These are phyloP conservation scores for Malacosoma neustria DNA, from an alignment of 2,888 invertebrate genomes.

Conservation along the genomic window DNA sequence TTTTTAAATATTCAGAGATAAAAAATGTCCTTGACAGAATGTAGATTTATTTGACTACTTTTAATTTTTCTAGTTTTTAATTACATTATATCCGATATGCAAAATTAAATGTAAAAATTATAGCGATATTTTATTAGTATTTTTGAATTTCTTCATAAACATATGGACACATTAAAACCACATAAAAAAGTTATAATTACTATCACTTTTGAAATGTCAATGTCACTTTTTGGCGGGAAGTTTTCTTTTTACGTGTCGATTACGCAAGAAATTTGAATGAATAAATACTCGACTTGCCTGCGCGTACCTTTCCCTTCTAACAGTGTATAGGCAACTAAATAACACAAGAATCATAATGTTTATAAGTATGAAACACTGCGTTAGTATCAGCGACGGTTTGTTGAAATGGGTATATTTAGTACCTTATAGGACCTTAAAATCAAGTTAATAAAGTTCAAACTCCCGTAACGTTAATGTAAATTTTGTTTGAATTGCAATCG, in stretches of 20 bases:
- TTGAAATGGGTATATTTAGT: conserved; percentile 39
- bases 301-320: conserved; percentile 57
- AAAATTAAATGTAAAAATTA: no score
- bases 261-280: neutral
- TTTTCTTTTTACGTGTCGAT: neutral
- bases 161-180: no score
- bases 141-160: no score
- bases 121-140: no score
- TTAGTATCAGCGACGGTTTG: conserved; percentile 33
- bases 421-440: conserved; percentile 15
- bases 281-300: conserved; percentile 2
- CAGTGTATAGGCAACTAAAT: conserved; percentile 58
- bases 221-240: conserved; percentile 10
- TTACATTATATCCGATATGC: no score
- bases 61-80: no score
- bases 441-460: conserved; percentile 19
- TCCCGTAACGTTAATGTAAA: conserved; percentile 13
- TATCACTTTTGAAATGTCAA: conserved; percentile 17
- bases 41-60: no score
- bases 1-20: no score
- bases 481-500: no score
- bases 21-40: no score
- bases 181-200: no score
- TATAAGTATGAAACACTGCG: conserved; percentile 62
- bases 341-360: conserved; percentile 58